Base-by-base conservation (phyloP, 1,140 invertebrate genomes). In the Zaprionus taronus region DNA sequence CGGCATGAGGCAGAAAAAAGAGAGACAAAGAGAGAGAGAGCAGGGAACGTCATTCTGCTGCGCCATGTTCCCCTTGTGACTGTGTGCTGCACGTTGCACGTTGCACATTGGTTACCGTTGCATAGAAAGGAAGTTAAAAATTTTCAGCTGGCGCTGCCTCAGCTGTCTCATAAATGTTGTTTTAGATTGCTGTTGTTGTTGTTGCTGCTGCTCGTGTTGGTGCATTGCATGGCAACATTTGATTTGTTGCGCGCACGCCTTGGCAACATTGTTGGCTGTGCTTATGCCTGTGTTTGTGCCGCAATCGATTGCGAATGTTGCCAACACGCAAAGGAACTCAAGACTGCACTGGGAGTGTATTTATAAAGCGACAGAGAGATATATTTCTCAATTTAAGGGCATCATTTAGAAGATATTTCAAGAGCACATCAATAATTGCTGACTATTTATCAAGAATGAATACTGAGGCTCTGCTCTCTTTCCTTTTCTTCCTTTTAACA, bases 181-280 rank as follows among this genome's bases (percentile, higher is more conserved):
- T 60, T 44, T 63, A 66, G 72, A 63, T 55, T 83, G 82, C 79
- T 85, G 79, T 73, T 73, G 49, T 73, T 73, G 49, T 53, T 77
- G 57, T 38, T 70, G 74, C 47, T 69, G 77, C 76, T 70, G 72
- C 56, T 69, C 57, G 63, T 71, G 77, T 71, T 61, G 75, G 41
- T 41, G 57, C 71, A 70, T 83, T 81, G 84, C 85, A 83, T 81
- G 78, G 81, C 85, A 79, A 72, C 77, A 72, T 89, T 89, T 90
- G 85, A 87, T 89, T 89, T 90, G 85, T 85, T 66, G 84, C 77
- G 80, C 77, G 67, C 83, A 80, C 79, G 73, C 83, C 83, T 73
- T 64, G 69, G 81, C 81, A 85, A 89, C 84, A 90, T 77, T 89
- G 84, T 89, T 89, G 84, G 83, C 9, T 34, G 31, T 34, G 31